Evolutionary conservation across 2,797 vertebrate species (phyloP).

Genomic region (Falco peregrinus): DNA sequence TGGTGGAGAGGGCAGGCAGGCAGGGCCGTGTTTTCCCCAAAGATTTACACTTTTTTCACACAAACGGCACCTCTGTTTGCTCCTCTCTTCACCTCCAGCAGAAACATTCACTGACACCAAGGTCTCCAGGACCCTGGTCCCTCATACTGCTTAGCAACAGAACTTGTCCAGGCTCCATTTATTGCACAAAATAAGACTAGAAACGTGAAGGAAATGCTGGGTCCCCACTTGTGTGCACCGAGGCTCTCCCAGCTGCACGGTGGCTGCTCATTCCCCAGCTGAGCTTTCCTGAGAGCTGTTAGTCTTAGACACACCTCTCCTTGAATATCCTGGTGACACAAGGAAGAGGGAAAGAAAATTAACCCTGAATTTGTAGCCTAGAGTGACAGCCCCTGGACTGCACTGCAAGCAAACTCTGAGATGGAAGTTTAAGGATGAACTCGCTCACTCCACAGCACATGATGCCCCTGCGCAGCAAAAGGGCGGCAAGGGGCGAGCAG

Average conservation of each 20-base stretch:
- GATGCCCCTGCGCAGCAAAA: neutral
- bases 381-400: neutral
- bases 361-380: neutral
- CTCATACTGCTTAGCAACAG: neutral
- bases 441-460: neutral
- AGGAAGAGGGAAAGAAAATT: neutral
- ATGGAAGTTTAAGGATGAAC: neutral
- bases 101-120: accelerated
- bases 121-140: neutral
- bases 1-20: neutral
- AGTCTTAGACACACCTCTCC: neutral
- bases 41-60: neutral
- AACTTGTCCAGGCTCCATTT: neutral
- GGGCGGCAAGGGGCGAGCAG: neutral
- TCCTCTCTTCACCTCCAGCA: neutral
- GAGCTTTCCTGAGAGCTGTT: neutral
- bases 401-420: neutral
- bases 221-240: neutral
- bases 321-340: neutral
- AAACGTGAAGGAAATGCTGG: neutral
- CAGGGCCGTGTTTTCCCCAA: neutral
- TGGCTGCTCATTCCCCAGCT: neutral
- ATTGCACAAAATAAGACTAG: neutral
- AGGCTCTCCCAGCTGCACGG: neutral
- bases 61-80: neutral